Percentiles rank a stretch among this genome's conserved stretches.
phyloP scores from a whole-genome alignment of 2,797 vertebrate genomes.

The Myotis myotis region DNA sequence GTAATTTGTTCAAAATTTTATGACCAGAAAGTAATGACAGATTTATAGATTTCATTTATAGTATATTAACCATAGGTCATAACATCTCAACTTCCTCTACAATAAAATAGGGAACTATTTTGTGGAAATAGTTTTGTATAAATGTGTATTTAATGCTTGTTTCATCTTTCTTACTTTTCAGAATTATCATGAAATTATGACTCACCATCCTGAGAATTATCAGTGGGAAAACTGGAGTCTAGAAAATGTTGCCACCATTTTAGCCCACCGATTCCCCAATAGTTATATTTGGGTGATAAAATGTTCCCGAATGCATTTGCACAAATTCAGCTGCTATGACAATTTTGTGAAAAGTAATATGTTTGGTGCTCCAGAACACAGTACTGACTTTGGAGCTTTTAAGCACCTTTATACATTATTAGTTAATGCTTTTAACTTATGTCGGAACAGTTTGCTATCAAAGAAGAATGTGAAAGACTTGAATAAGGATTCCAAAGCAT shows the following conservation, averaged over 20 bases:
- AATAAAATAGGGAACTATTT: constrained; percentile 47
- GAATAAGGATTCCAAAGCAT: constrained; percentile 79
- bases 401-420: constrained; percentile 92
- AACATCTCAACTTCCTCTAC: neutral
- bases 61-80: neutral
- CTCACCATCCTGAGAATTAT: constrained; percentile 90
- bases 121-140: constrained; percentile 43
- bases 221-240: constrained; percentile 95
- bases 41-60: constrained; percentile 30
- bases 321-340: constrained; percentile 98
- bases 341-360: constrained; percentile 97
- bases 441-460: constrained; percentile 82
- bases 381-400: constrained; percentile 88
- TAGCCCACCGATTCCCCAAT: constrained; percentile 90
- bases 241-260: constrained; percentile 90
- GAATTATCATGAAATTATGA: constrained; percentile 96
- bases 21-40: neutral
- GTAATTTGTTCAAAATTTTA: constrained; percentile 37
- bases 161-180: constrained; percentile 79
- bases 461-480: constrained; percentile 78
- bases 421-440: constrained; percentile 90
- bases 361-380: constrained; percentile 96
- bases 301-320: constrained; percentile 94
- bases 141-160: constrained; percentile 32
- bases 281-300: constrained; percentile 94